Base-by-base conservation (phyloP, 2,888 invertebrate genomes). In the Leptodirus hochenwartii region DNA sequence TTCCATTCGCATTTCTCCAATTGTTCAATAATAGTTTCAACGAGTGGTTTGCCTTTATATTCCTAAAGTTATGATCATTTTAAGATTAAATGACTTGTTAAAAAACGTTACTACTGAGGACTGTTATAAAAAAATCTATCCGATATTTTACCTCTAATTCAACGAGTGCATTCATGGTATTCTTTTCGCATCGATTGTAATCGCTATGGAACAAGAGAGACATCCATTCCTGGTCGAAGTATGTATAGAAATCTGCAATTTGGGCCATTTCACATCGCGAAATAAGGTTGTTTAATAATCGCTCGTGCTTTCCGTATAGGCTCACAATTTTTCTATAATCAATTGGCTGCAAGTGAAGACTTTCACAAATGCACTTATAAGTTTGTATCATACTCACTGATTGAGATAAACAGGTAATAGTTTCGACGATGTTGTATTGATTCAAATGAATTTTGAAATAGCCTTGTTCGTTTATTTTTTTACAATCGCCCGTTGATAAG, bases 221-320 rank as follows among this genome's bases (percentile, higher is more conserved):
- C 34, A 66, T 59, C 74, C 76, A 75, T 2, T 73, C 65, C 39
- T 71, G 64, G 5, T 57, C 57, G 53, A 79, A 77, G 53, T 62
- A 76, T 4, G 63, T 59, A 46, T 58, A 75, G 4, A 78, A 59
- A 46, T 82, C 77, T 1, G 57, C 51, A 17, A 82, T 69, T 34
- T 66, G 50, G 2, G 63, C 55, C 50, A 64, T 55, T 55, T 66
- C 54, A 47, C 62, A 76, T 32, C 75, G 61, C 11, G 55, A 46
- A 27, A 66, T 54, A 20, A 82, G 43, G 43, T 75, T 70, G 50
- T 80, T 74, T 34, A 81, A 59, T 41, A 72, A 54, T 13, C 64
- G 61, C 42, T 81, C 77, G 47, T 82, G 80, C 39, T 73, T 67
- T 1, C 79, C 80, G 49, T 71, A 80, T 17, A 82, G 46, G 34